These are phyloP conservation scores for Conomelus anceps DNA, from an alignment of 2,888 invertebrate species.

Conservation along the genomic window DNA sequence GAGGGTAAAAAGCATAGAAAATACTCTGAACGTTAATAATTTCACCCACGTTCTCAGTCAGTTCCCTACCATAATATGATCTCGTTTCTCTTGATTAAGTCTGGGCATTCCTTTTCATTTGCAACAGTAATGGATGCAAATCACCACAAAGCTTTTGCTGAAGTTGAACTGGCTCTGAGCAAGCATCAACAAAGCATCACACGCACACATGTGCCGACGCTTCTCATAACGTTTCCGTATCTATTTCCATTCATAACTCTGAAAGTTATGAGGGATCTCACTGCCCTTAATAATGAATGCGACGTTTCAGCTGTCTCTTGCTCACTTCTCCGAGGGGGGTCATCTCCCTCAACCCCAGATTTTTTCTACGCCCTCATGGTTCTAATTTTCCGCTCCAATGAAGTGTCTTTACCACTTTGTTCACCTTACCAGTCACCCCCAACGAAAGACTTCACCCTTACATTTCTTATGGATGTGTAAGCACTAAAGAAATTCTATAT, in stretches of 20 bases:
- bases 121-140: neutral
- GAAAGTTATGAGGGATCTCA: neutral
- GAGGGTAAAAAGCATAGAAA: neutral
- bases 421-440: neutral
- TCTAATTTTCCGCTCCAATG: neutral
- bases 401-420: neutral
- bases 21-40: neutral
- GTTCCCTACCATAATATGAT: neutral
- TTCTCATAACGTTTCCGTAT: neutral
- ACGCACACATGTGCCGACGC: no score
- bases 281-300: neutral
- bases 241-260: neutral
- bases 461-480: neutral
- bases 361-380: neutral
- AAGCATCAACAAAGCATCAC: neutral
- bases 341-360: no score
- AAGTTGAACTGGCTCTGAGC: neutral
- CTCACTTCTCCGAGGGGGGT: neutral
- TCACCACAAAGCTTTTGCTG: neutral
- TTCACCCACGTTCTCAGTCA: neutral
- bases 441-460: neutral
- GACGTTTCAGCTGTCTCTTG: neutral
- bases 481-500: neutral
- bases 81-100: neutral
- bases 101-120: neutral